Conservation (phyloP, 2,888 invertebrate genomes). For the Sminthurides aquaticus region DNA sequence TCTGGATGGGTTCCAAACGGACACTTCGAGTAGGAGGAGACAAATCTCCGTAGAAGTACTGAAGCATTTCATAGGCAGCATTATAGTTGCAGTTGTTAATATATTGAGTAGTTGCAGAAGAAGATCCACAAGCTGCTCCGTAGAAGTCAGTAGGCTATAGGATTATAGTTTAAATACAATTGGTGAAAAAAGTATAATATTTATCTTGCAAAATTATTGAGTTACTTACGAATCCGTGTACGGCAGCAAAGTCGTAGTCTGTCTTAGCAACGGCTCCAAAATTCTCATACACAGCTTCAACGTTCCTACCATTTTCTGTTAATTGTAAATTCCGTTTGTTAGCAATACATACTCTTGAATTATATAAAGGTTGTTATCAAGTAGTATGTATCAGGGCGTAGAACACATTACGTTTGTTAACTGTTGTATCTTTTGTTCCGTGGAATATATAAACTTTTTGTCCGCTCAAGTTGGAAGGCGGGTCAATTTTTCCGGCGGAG, state of each 20-base stretch:
- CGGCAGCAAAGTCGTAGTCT: slow-evolving; percentile 17
- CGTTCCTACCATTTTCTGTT: slow-evolving; percentile 12
- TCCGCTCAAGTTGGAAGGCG: slow-evolving; percentile 41
- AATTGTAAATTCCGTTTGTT: no score
- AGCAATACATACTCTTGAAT: background rate
- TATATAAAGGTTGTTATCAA: no score
- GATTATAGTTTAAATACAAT: background rate
- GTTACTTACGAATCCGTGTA: slow-evolving; percentile 22
- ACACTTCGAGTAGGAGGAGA: slow-evolving; percentile 24
- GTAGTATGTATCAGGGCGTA: no score
- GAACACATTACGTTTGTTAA: slow-evolving; percentile 3
- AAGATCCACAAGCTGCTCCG: slow-evolving; percentile 37
- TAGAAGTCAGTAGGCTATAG: slow-evolving; percentile 43
- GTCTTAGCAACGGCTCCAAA: slow-evolving; percentile 13
- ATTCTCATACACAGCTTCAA: slow-evolving; percentile 20
- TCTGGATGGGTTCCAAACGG: background rate
- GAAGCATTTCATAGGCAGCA: slow-evolving; percentile 43
- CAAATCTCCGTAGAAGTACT: slow-evolving; percentile 40
- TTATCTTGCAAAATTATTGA: background rate
- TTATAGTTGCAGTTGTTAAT: slow-evolving; percentile 44
- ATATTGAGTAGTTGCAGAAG: slow-evolving; percentile 35
- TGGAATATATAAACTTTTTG: slow-evolving; percentile 34
- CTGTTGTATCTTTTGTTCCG: slow-evolving; percentile 24
- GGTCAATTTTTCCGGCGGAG: slow-evolving; percentile 43
- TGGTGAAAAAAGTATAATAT: slow-evolving; percentile 4